Evolutionary conservation across 2,888 invertebrate genomes (phyloP).

Genomic region (Sphinx pinastri): DNA sequence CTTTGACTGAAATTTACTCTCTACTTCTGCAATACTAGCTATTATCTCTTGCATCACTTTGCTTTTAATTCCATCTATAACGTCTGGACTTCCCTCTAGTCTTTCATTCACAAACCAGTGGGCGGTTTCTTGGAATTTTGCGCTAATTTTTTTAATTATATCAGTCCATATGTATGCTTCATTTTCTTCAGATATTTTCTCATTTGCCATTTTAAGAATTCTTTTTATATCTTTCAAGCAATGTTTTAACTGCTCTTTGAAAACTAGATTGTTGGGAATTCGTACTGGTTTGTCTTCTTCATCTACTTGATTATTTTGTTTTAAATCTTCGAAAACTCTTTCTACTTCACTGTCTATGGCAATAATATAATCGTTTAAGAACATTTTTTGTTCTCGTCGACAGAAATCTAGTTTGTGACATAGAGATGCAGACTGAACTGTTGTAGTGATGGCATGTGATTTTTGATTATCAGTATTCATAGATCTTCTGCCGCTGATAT

Average conservation of each 20-base stretch:
- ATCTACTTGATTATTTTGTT: slow-evolving; percentile 39
- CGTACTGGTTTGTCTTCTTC: slow-evolving; percentile 25
- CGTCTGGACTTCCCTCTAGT: slow-evolving; percentile 40
- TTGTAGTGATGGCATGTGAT: slow-evolving; percentile 43
- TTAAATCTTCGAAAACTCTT: slow-evolving; percentile 46
- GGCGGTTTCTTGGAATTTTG: slow-evolving; percentile 56
- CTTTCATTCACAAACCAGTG: slow-evolving; percentile 44
- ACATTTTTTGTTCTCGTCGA: slow-evolving; percentile 41
- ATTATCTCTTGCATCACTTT: slow-evolving; percentile 53
- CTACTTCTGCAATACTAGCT: slow-evolving; percentile 51
- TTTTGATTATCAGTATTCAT: slow-evolving; percentile 33
- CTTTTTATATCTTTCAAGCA: slow-evolving; percentile 49
- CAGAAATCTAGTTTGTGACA: slow-evolving; percentile 60
- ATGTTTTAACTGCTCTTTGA: slow-evolving; percentile 48
- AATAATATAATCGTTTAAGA: slow-evolving; percentile 59
- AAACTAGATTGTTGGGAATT: slow-evolving; percentile 36
- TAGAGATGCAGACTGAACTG: slow-evolving; percentile 51
- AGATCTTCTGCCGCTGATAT: slow-evolving; percentile 44
- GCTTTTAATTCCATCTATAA: slow-evolving; percentile 43
- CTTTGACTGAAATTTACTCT: slow-evolving; percentile 53
- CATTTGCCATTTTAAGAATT: slow-evolving; percentile 46
- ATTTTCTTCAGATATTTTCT: slow-evolving; percentile 44
- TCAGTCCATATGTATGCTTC: slow-evolving; percentile 54
- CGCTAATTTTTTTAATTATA: slow-evolving; percentile 60
- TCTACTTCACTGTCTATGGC: slow-evolving; percentile 52